These are phyloP conservation scores for Erinaceus europaeus DNA, from an alignment of 2,113 vertebrate species.

Conservation along the genomic window DNA sequence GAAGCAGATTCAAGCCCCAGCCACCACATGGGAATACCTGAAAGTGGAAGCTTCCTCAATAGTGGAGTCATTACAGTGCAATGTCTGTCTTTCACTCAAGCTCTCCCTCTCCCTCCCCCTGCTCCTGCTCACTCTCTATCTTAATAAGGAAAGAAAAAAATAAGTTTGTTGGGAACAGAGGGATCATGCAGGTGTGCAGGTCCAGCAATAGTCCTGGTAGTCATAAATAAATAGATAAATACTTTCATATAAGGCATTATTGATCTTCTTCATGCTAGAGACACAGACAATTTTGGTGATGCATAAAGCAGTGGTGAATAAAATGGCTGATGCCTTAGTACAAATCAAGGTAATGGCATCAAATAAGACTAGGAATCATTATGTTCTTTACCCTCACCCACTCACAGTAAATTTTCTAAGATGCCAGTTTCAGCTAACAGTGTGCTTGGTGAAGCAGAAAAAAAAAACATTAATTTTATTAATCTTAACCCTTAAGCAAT, in stretches of 20 bases:
- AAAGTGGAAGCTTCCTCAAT: too few relatives aligned
- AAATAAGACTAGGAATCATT: not conserved
- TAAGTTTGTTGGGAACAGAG: too few relatives aligned
- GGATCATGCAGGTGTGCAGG: too few relatives aligned
- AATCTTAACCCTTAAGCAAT: constrained; percentile 37
- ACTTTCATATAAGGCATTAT: not conserved
- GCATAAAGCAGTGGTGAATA: not conserved
- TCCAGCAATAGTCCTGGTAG: too few relatives aligned
- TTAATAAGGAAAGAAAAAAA: too few relatives aligned
- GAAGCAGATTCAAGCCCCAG: too few relatives aligned
- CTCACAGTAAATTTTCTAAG: not conserved
- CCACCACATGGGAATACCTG: too few relatives aligned
- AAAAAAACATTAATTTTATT: constrained; percentile 43
- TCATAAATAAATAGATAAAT: too few relatives aligned
- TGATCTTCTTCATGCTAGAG: not conserved
- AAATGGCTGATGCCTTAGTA: not conserved
- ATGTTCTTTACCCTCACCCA: not conserved
- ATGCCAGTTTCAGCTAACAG: not conserved
- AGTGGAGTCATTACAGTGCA: too few relatives aligned
- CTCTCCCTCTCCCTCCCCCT: too few relatives aligned
- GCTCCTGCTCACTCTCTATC: too few relatives aligned
- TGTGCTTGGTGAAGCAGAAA: constrained; percentile 17
- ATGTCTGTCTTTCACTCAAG: too few relatives aligned
- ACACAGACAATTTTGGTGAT: not conserved
- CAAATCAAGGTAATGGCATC: not conserved